Percentiles rank a stretch among this genome's conserved stretches.
phyloP scores from a whole-genome alignment of 2,113 vertebrate genomes.

The human region DNA sequence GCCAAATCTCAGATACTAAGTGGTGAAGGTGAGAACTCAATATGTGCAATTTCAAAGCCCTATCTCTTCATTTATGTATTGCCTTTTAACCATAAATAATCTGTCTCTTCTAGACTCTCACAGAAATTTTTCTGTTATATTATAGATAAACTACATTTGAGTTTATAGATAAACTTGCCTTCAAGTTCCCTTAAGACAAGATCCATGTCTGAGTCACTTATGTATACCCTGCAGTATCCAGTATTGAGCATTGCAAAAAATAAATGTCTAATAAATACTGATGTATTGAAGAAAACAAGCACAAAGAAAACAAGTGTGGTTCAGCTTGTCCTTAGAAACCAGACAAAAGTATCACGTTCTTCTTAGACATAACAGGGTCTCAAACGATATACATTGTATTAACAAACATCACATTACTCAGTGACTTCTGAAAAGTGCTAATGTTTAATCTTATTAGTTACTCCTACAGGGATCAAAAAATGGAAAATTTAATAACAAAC shows the following conservation, averaged over 20 bases:
- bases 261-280: not conserved
- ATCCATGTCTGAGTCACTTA: slow-evolving; percentile 7
- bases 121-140: slow-evolving; percentile 2
- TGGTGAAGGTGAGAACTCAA: not conserved
- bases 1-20: slow-evolving; percentile 20
- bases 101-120: not conserved
- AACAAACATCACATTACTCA: slow-evolving; percentile 1
- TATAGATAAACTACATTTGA: slow-evolving; percentile 16
- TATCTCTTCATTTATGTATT: slow-evolving; percentile 11
- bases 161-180: not conserved
- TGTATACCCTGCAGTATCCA: not conserved
- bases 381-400: not conserved
- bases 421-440: not conserved
- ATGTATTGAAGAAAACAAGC: not conserved
- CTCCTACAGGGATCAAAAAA: not conserved
- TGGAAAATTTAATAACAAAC: not conserved
- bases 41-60: not conserved
- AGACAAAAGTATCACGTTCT: not conserved
- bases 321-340: not conserved
- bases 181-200: not conserved
- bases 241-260: slow-evolving; percentile 11
- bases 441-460: slow-evolving; percentile 14
- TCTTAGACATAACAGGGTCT: not conserved
- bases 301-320: not conserved
- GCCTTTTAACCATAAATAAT: not conserved